A percentile compares a stretch with the other conserved stretches of the same genome.
Evolutionary conservation across 2,113 vertebrate genomes (phyloP).

Genomic region (Melanerpes formicivorus): DNA sequence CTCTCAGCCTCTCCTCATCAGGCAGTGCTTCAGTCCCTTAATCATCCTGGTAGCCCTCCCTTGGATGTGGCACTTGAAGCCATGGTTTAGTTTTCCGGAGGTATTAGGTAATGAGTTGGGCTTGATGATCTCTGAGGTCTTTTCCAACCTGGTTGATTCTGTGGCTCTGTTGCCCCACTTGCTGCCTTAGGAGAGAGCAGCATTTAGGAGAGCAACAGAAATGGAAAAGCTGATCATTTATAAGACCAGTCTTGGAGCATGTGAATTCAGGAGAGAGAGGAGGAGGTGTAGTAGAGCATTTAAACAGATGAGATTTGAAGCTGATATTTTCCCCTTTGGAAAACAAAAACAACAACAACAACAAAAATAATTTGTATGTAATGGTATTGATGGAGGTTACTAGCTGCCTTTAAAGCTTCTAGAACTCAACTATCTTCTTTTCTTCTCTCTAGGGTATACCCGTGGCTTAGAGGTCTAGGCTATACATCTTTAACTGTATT

Average conservation of each 20-base stretch:
- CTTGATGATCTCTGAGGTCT: too few species aligned
- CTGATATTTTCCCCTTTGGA: not conserved
- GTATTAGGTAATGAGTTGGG: too few species aligned
- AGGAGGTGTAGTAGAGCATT: not conserved
- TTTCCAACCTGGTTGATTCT: too few species aligned
- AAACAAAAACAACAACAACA: not conserved
- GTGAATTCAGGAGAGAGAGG: not conserved
- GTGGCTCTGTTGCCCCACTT: not conserved
- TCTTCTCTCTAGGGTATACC: constrained; percentile 87
- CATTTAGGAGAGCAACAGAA: not conserved
- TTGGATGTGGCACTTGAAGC: too few species aligned
- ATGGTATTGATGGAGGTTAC: not conserved
- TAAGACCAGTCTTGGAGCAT: not conserved
- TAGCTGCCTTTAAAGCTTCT: not conserved
- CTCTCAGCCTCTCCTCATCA: too few species aligned
- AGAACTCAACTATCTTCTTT: constrained; percentile 13
- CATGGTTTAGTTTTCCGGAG: too few species aligned
- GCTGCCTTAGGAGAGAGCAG: rapidly evolving
- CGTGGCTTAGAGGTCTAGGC: constrained; percentile 89
- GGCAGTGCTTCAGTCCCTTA: too few species aligned
- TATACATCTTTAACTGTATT: constrained; percentile 93
- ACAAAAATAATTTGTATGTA: not conserved
- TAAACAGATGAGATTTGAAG: not conserved
- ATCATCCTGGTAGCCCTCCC: too few species aligned
- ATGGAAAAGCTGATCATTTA: not conserved